Conservation (phyloP, 1,140 invertebrate species). For the Apis florea region DNA sequence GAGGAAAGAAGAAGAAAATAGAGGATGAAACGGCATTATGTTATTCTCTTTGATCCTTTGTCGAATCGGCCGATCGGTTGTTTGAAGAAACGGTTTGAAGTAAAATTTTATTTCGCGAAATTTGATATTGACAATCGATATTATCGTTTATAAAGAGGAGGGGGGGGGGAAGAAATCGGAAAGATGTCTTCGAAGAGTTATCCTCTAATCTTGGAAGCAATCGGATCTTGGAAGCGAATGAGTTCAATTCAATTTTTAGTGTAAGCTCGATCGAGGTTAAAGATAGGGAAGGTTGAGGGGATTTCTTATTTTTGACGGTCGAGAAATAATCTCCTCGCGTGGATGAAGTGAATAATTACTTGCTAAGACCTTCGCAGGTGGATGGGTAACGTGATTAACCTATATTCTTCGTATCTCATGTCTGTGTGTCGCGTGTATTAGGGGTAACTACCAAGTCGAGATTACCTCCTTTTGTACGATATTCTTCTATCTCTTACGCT, state of each 20-base stretch:
- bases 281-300: too few relatives aligned
- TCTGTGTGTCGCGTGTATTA: neutral
- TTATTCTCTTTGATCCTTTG: constrained; percentile 27
- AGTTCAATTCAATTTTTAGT: too few relatives aligned
- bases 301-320: neutral
- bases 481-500: neutral
- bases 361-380: neutral
- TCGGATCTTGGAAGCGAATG: too few relatives aligned
- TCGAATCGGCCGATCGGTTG: neutral
- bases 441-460: neutral
- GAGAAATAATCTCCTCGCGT: neutral
- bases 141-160: too few relatives aligned
- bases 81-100: neutral
- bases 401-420: neutral
- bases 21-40: neutral
- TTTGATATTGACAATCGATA: too few relatives aligned
- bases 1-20: neutral
- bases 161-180: too few relatives aligned
- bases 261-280: neutral
- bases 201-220: too few relatives aligned
- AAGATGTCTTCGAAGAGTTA: too few relatives aligned
- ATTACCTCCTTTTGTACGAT: constrained; percentile 1
- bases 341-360: neutral
- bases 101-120: too few relatives aligned
- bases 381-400: constrained; percentile 26